phyloP scores from a whole-genome alignment of 2,797 vertebrate genomes.

The Pampus argenteus region DNA sequence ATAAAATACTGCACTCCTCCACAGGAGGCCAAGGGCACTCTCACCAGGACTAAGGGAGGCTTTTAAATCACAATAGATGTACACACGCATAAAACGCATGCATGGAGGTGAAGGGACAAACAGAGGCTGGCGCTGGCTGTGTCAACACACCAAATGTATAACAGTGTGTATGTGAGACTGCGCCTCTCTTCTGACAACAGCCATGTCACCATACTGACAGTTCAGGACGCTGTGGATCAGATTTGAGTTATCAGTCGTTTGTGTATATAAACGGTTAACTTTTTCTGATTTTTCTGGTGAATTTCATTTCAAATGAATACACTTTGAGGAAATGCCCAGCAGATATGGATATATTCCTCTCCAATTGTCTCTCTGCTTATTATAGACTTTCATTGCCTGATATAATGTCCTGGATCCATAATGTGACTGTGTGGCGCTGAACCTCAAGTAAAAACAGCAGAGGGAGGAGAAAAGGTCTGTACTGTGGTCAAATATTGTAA shows the following conservation, averaged over 20 bases:
- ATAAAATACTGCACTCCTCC: conserved; percentile 70
- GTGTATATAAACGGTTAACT: not conserved
- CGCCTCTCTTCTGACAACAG: not conserved
- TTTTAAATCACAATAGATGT: conserved; percentile 66
- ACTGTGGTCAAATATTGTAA: not conserved
- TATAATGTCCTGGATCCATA: not conserved
- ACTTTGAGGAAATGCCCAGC: too few species aligned
- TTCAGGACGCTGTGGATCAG: not conserved
- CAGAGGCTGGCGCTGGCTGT: not conserved
- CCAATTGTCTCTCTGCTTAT: not conserved
- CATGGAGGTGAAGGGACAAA: not conserved
- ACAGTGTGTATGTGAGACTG: too few species aligned
- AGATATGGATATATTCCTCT: not conserved
- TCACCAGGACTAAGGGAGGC: conserved; percentile 48
- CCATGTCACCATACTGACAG: not conserved
- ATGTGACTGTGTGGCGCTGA: not conserved
- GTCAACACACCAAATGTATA: not conserved
- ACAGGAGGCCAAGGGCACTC: conserved; percentile 70
- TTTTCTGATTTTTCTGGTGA: not conserved
- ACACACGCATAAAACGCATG: conserved; percentile 7
- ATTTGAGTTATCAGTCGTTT: not conserved
- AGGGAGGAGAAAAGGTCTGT: not conserved
- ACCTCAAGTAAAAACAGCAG: conserved; percentile 21
- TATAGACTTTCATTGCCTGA: not conserved
- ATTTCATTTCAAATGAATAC: too few species aligned